Evolutionary conservation across 2,888 invertebrate species (phyloP), one percentile per base, ranked within the genome.

Genomic region (Laothoe populi): DNA sequence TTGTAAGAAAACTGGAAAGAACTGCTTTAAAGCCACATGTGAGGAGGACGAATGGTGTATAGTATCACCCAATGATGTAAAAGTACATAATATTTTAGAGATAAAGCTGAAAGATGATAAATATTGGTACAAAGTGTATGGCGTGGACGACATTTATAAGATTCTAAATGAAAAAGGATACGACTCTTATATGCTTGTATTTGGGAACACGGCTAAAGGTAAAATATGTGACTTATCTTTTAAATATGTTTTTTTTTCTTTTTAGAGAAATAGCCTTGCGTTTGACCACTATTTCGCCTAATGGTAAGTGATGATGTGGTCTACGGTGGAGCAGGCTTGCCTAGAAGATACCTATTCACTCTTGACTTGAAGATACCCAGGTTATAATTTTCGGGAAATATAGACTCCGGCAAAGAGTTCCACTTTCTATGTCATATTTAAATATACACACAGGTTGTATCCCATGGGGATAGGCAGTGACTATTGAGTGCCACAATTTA

Each of bases 121-220:
- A 57, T 83, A 76, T 42, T 95, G 95, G 93, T 90, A 90, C 69
- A 94, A 93, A 81, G 93, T 94, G 1, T 78, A 82, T 40, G 82
- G 84, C 16, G 63, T 95, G 0, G 75, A 79, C 5, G 90, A 94
- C 65, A 82, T 95, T 57, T 93, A 95, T 71, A 75, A 87, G 19
- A 79, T 94, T 16, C 87, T 96, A 24, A 73, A 78, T 19, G 73
- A 73, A 31, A 82, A 91, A 66, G 87, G 89, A 0, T 66, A 83
- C 38, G 79, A 84, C 4, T 87, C 85, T 26, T 95, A 95, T 72
- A 93, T 94, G 82, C 76, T 96, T 4, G 94, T 96, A 1, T 95
- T 94, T 57, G 96, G 97, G 16, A 96, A 96, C 77, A 96, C 95
- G 8, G 95, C 95, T 31, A 94, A 94, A 83, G 96, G 96, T 95